Evolutionary conservation across 2,113 vertebrate genomes (phyloP).

Genomic region (Mastomys natalensis): DNA sequence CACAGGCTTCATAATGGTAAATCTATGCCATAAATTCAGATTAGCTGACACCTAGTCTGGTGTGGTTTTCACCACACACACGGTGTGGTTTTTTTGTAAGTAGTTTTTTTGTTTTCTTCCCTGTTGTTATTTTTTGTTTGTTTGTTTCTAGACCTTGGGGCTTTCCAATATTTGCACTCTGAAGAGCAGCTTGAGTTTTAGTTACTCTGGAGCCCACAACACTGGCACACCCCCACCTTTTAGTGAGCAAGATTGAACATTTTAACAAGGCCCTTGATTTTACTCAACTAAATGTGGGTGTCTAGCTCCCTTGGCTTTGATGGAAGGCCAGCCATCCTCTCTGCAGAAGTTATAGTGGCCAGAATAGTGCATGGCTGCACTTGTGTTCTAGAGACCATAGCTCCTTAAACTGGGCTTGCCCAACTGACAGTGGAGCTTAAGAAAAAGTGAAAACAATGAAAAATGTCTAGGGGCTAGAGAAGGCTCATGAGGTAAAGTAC

Average conservation of each 20-base stretch:
- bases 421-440: background rate
- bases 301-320: background rate
- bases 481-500: background rate
- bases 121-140: background rate
- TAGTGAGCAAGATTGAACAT: background rate
- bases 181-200: background rate
- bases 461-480: background rate
- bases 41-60: background rate
- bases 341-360: background rate
- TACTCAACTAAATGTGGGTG: background rate
- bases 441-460: background rate
- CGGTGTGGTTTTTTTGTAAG: background rate
- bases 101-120: background rate
- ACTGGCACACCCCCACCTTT: background rate
- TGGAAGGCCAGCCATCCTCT: no score
- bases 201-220: background rate
- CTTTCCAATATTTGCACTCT: constrained; percentile 17
- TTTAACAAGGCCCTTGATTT: background rate
- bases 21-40: background rate
- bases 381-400: background rate
- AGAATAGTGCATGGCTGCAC: background rate
- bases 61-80: background rate
- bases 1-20: constrained; percentile 15
- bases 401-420: background rate
- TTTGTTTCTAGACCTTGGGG: background rate